phyloP scores from a whole-genome alignment of 2,888 invertebrate species.

The Rapana venosa region DNA sequence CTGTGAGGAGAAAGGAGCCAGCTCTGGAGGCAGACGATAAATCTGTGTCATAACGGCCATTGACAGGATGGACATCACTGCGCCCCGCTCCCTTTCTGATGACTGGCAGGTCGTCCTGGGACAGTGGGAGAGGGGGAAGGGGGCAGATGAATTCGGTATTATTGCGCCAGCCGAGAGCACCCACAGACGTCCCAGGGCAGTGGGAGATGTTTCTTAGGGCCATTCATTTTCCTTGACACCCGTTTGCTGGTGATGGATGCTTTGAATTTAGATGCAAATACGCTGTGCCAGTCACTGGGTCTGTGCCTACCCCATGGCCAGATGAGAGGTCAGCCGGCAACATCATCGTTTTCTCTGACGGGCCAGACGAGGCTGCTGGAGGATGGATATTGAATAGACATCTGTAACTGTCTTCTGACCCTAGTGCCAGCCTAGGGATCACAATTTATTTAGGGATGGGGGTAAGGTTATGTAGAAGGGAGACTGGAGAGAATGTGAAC shows the following conservation, averaged over 20 bases:
- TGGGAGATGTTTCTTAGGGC: constrained; percentile 4
- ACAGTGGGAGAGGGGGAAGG: neutral
- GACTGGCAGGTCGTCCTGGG: constrained; percentile 40
- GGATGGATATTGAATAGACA: constrained; percentile 51
- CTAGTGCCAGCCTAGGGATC: neutral
- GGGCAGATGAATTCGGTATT: constrained; percentile 54
- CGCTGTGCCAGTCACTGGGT: constrained; percentile 43
- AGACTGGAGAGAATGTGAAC: neutral
- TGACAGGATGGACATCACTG: constrained; percentile 50
- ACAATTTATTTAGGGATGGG: constrained; percentile 34
- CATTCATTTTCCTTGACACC: constrained; percentile 50
- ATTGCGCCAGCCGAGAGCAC: constrained; percentile 42
- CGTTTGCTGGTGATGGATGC: constrained; percentile 52
- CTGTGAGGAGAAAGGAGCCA: constrained; percentile 25
- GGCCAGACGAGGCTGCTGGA: constrained; percentile 22
- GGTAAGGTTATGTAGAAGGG: neutral
- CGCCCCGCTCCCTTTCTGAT: constrained; percentile 49
- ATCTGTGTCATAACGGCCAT: constrained; percentile 52
- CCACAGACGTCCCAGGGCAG: constrained; percentile 38
- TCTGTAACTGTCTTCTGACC: constrained; percentile 42
- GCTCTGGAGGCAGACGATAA: constrained; percentile 41
- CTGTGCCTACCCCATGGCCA: constrained; percentile 46
- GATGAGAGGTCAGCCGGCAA: constrained; percentile 50
- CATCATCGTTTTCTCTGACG: constrained; percentile 42
- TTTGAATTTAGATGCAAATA: constrained; percentile 57